These are phyloP conservation scores for Helicorthomorpha holstii DNA, from an alignment of 1,140 invertebrate species.

Conservation along the genomic window DNA sequence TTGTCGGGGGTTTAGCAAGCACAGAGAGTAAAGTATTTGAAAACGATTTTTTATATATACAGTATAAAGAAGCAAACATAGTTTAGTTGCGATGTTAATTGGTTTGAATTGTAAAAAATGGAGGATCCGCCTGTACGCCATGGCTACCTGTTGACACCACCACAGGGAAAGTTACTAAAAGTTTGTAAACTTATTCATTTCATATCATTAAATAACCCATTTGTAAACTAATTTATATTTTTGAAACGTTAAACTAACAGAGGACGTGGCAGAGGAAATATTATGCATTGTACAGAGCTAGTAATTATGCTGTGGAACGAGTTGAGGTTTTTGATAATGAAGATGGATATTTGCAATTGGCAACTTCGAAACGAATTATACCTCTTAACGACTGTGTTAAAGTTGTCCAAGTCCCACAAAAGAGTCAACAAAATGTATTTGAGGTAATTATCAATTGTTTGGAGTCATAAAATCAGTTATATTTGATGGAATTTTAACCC, in stretches of 20 bases:
- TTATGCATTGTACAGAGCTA: conserved; percentile 55
- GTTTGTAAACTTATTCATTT: conserved; percentile 20
- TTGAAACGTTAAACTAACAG: conserved; percentile 35
- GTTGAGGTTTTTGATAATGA: conserved; percentile 65
- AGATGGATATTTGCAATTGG: conserved; percentile 43
- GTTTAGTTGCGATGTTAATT: too few relatives aligned
- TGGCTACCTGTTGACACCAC: conserved; percentile 47
- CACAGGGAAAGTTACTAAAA: conserved; percentile 40
- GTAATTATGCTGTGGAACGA: conserved; percentile 62
- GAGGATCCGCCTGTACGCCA: conserved; percentile 32
- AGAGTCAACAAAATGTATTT: conserved; percentile 35
- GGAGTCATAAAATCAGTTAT: too few relatives aligned
- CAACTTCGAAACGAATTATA: conserved; percentile 46
- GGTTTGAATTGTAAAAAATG: too few relatives aligned
- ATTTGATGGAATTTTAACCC: too few relatives aligned
- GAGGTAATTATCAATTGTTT: too few relatives aligned
- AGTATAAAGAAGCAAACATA: too few relatives aligned
- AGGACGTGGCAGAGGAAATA: conserved; percentile 51
- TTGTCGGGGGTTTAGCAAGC: too few relatives aligned
- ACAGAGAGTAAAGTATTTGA: too few relatives aligned
- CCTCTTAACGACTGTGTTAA: conserved; percentile 70
- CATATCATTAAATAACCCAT: neutral
- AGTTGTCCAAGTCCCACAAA: conserved; percentile 42
- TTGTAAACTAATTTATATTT: conserved; percentile 2
- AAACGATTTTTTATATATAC: too few relatives aligned